A percentile compares a stretch with the other conserved stretches of the same genome.
These are phyloP conservation scores for Drosophila putrida DNA, from an alignment of 2,888 invertebrate genomes.

Conservation along the genomic window DNA sequence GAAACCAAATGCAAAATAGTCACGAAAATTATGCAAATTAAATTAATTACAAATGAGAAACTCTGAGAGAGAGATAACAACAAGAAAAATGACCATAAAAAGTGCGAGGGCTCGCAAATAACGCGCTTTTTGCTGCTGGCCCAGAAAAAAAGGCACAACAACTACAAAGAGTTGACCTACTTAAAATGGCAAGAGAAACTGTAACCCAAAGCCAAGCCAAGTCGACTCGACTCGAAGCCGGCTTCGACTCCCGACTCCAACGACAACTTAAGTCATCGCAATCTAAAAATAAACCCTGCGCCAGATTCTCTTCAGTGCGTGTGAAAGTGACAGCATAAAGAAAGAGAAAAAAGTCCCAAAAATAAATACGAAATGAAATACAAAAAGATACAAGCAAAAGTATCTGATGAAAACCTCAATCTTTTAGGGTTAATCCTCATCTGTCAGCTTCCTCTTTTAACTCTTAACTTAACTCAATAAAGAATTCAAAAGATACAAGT, in stretches of 20 bases:
- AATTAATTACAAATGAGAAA: conserved; percentile 77
- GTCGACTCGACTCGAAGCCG: conserved; percentile 5
- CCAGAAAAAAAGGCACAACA: conserved; percentile 23
- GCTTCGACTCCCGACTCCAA: conserved; percentile 9
- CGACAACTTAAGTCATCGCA: conserved; percentile 54
- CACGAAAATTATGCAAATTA: conserved; percentile 82
- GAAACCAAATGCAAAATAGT: conserved; percentile 54
- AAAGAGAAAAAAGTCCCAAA: background rate
- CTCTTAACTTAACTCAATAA: too few species aligned
- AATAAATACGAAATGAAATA: background rate
- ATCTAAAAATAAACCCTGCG: conserved; percentile 70
- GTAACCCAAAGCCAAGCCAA: conserved; percentile 48
- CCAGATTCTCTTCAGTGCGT: conserved; percentile 60
- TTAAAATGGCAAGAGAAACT: conserved; percentile 76
- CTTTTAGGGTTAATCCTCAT: conserved; percentile 17
- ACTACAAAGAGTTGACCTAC: conserved; percentile 61
- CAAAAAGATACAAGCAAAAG: background rate
- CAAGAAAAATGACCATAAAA: conserved; percentile 55
- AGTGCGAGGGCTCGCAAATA: conserved; percentile 60
- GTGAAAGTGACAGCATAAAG: conserved; percentile 78
- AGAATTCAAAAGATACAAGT: too few species aligned
- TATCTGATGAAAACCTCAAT: conserved; percentile 10
- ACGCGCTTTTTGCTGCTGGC: conserved; percentile 23
- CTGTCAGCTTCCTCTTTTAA: conserved; percentile 2
- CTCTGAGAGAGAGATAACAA: conserved; percentile 32